phyloP scores from a whole-genome alignment of 1,140 invertebrate genomes.

The Saccostrea echinata region DNA sequence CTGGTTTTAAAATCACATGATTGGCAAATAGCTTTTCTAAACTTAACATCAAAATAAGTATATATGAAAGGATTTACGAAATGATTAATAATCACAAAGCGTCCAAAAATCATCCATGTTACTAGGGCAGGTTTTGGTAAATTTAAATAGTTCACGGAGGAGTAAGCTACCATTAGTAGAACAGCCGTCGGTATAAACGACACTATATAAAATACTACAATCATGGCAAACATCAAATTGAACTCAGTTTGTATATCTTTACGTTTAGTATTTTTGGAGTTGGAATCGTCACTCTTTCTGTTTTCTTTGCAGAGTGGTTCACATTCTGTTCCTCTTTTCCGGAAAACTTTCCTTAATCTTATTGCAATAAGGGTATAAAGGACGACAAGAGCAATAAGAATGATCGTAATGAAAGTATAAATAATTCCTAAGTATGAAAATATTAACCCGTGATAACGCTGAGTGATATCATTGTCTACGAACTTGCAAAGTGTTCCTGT shows the following conservation, averaged over 20 bases:
- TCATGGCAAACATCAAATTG: slow-evolving; percentile 9
- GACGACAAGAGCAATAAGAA: not conserved
- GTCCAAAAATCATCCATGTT: slow-evolving; percentile 4
- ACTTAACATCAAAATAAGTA: not conserved
- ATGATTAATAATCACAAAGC: slow-evolving; percentile 1
- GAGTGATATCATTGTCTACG: not conserved
- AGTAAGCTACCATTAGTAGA: not conserved
- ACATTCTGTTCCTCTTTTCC: not conserved
- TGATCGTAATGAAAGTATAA: not conserved
- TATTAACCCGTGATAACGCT: not conserved
- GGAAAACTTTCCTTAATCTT: not conserved
- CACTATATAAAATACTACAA: not conserved
- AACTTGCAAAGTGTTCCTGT: slow-evolving; percentile 5
- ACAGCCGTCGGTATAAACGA: not conserved
- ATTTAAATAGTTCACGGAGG: not conserved
- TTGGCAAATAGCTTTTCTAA: not conserved
- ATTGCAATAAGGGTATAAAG: slow-evolving; percentile 1
- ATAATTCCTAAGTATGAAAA: not conserved
- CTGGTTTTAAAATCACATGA: not conserved
- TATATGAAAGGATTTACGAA: slow-evolving; percentile 1
- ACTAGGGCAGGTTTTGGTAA: not conserved
- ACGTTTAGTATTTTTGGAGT: not conserved
- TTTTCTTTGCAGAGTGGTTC: not conserved
- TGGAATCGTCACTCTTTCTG: not conserved
- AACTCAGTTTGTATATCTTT: not conserved